Percentiles rank a stretch among this genome's conserved stretches.
Evolutionary conservation across 2,888 invertebrate species (phyloP).

Genomic region (Agonopterix heracliana): DNA sequence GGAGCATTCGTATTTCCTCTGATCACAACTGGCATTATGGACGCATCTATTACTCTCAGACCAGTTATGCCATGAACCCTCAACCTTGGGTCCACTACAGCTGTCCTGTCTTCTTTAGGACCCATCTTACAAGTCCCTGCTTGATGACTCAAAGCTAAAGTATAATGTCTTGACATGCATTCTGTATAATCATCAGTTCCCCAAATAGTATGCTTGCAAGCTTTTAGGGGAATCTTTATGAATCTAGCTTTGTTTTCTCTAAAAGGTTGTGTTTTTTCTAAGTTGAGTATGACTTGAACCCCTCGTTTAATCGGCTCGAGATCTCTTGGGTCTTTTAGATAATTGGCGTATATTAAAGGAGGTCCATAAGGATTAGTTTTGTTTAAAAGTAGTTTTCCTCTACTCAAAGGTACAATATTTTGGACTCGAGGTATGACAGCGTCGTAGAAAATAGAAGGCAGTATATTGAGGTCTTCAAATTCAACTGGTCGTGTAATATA

Average conservation of each 20-base stretch:
- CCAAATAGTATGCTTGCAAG: constrained; percentile 75
- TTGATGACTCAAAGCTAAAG: constrained; percentile 59
- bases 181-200: constrained; percentile 79
- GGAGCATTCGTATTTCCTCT: constrained; percentile 90
- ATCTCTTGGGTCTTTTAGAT: constrained; percentile 77
- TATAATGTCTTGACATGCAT: constrained; percentile 78
- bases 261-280: constrained; percentile 76
- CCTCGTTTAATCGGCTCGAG: constrained; percentile 75
- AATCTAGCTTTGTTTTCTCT: constrained; percentile 71
- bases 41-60: constrained; percentile 84
- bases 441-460: constrained; percentile 77
- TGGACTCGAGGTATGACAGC: constrained; percentile 74
- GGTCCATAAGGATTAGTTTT: constrained; percentile 80
- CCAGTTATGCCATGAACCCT: constrained; percentile 77
- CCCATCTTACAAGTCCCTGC: constrained; percentile 69
- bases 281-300: constrained; percentile 70
- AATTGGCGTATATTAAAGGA: constrained; percentile 82
- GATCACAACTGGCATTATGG: constrained; percentile 86
- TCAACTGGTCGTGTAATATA: constrained; percentile 64
- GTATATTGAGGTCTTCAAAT: constrained; percentile 43
- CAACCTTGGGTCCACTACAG: constrained; percentile 82
- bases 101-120: constrained; percentile 63
- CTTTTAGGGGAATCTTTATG: constrained; percentile 67
- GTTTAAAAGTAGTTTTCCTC: constrained; percentile 77
- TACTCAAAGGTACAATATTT: constrained; percentile 76